These are phyloP conservation scores for Sebastes kiyomatsui DNA, from an alignment of 2,797 vertebrate genomes.

Conservation along the genomic window DNA sequence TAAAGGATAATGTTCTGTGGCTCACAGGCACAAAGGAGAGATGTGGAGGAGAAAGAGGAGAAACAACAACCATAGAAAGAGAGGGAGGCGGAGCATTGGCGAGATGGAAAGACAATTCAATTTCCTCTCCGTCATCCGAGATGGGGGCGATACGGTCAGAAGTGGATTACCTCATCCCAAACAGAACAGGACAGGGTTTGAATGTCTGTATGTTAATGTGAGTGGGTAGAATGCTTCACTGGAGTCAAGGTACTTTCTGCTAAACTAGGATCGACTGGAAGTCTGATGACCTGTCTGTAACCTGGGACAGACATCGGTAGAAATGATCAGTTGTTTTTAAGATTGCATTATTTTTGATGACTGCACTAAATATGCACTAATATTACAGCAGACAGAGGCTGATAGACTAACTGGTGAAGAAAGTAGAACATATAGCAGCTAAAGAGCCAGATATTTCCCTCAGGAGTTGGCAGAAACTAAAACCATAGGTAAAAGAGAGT, in stretches of 20 bases:
- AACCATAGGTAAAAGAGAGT: neutral
- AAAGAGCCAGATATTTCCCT: rapidly evolving
- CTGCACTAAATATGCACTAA: neutral
- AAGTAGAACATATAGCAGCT: neutral
- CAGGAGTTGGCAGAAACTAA: neutral
- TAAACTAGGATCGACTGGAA: neutral
- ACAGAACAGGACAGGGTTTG: constrained; percentile 3
- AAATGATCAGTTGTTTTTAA: neutral
- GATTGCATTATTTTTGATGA: neutral
- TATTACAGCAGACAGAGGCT: neutral
- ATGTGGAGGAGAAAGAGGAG: neutral
- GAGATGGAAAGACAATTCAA: constrained; percentile 57
- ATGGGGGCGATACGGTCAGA: constrained; percentile 32
- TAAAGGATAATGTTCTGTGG: neutral
- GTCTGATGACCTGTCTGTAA: neutral
- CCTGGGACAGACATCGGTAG: neutral
- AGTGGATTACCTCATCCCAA: constrained; percentile 52
- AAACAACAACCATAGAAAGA: neutral
- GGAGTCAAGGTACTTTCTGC: neutral
- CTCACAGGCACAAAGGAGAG: neutral
- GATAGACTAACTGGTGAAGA: neutral
- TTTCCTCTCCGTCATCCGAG: constrained; percentile 50
- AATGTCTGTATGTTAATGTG: constrained; percentile 1
- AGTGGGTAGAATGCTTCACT: neutral
- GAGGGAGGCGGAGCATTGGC: neutral